These are phyloP conservation scores for Cuculus canorus DNA, from an alignment of 2,797 vertebrate species.

Conservation along the genomic window DNA sequence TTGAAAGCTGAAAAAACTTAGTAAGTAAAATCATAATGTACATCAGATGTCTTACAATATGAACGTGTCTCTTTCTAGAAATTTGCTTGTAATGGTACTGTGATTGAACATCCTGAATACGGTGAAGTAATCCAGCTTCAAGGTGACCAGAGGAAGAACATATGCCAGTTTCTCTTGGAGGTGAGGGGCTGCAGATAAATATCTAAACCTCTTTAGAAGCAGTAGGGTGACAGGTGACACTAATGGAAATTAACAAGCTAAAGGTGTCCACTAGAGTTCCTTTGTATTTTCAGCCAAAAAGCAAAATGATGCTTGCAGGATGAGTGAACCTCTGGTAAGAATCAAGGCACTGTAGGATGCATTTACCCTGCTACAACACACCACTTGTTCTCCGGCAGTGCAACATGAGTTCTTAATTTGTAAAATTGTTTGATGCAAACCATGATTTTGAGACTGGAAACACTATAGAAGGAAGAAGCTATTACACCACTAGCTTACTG, in stretches of 20 bases:
- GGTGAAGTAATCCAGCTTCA: conserved; percentile 87
- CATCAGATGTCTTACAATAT: not conserved
- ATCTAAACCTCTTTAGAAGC: not conserved
- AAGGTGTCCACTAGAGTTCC: not conserved
- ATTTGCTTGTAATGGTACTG: conserved; percentile 87
- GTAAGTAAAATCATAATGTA: not conserved
- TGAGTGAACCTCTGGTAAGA: not conserved
- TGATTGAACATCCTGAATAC: conserved; percentile 86
- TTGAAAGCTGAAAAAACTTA: not conserved
- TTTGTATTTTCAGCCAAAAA: conserved; percentile 6
- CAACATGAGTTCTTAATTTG: not conserved
- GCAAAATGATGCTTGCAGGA: not conserved
- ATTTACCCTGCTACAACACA: not conserved
- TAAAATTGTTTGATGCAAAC: not conserved
- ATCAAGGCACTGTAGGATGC: not conserved
- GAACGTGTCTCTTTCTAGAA: conserved; percentile 70
- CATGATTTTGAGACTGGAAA: not conserved
- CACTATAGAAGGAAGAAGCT: not conserved
- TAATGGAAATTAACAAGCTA: not conserved
- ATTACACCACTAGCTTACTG: not conserved
- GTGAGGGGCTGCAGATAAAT: conserved; percentile 65
- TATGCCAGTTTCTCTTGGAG: conserved; percentile 85
- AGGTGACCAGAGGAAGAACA: conserved; percentile 85
- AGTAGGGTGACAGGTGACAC: not conserved
- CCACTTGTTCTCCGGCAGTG: not conserved